Evolutionary conservation across 2,797 vertebrate species (phyloP).

Genomic region (Phrynocephalus vlangalii): DNA sequence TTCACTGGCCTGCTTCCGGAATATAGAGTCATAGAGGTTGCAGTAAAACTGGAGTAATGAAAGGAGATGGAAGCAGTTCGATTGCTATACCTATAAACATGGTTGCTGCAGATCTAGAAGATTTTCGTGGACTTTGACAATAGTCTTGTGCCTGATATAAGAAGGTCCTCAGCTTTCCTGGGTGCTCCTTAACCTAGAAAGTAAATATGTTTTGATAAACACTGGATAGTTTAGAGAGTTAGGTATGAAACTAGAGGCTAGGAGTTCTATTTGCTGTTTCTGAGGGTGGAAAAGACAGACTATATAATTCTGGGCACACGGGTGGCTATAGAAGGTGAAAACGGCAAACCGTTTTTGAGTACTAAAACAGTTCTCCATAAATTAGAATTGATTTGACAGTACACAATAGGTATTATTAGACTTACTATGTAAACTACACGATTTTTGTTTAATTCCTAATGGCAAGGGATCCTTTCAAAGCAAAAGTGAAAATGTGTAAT

Average conservation of each 20-base stretch:
- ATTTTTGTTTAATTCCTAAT: background rate
- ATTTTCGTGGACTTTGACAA: background rate
- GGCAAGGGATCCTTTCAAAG: slow-evolving; percentile 10
- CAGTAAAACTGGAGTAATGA: background rate
- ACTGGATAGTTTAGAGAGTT: background rate
- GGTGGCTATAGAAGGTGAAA: too few relatives aligned
- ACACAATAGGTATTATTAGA: too few relatives aligned
- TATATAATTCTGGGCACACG: too few relatives aligned
- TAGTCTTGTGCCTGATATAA: slow-evolving; percentile 27
- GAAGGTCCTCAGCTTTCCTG: slow-evolving; percentile 34
- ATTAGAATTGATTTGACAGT: too few relatives aligned
- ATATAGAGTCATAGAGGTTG: slow-evolving; percentile 17
- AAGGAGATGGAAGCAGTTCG: slow-evolving; percentile 11
- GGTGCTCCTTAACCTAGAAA: slow-evolving; percentile 28
- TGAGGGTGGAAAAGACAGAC: too few relatives aligned
- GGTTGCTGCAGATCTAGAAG: background rate
- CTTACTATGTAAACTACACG: too few relatives aligned
- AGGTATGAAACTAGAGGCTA: too few relatives aligned
- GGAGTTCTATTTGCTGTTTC: too few relatives aligned
- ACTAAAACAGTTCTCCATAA: too few relatives aligned
- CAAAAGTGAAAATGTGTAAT: background rate
- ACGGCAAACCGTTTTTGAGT: too few relatives aligned
- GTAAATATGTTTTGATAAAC: slow-evolving; percentile 20
- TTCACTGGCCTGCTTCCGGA: too few relatives aligned
- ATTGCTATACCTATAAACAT: slow-evolving; percentile 22